Conservation (phyloP, 2,888 invertebrate species). For the Acanthopleura granulata region DNA sequence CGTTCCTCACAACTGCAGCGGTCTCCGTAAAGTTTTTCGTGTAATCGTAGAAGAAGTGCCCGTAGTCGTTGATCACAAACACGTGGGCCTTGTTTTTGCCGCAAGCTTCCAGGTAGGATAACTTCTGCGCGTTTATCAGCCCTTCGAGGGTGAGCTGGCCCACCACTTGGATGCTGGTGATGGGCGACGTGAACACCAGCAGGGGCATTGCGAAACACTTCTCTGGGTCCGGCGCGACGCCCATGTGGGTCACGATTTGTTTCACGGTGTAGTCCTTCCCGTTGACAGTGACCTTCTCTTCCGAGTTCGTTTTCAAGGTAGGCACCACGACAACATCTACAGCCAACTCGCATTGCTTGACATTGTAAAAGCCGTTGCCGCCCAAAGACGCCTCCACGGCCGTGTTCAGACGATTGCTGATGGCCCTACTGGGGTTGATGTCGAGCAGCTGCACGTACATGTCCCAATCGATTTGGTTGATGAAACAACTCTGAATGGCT, state of each 20-base stretch:
- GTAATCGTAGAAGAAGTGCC: neutral
- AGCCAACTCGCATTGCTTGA: constrained; percentile 20
- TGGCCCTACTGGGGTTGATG: constrained; percentile 3
- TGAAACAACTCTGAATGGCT: constrained; percentile 6
- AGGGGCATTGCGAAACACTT: constrained; percentile 1
- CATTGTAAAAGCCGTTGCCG: constrained; percentile 22
- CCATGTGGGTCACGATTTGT: neutral
- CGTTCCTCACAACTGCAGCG: neutral
- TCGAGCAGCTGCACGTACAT: constrained; percentile 20
- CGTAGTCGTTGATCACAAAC: neutral
- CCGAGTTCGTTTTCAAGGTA: neutral
- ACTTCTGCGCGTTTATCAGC: neutral
- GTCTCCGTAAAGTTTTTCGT: neutral
- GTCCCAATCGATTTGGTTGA: constrained; percentile 17
- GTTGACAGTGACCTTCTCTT: neutral
- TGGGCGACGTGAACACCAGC: constrained; percentile 7
- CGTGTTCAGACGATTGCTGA: constrained; percentile 1
- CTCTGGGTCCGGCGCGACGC: neutral
- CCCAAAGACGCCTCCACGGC: constrained; percentile 17
- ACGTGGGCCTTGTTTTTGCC: neutral
- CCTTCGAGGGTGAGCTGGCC: neutral
- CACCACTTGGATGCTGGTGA: neutral
- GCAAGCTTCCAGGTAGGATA: neutral
- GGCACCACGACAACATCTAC: neutral
- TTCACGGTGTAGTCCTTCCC: neutral